A percentile compares a stretch with the other conserved stretches of the same genome.
Conservation (phyloP, 53 echinoderm and acorn worm genomes). For the Holothuria leucospilota region DNA sequence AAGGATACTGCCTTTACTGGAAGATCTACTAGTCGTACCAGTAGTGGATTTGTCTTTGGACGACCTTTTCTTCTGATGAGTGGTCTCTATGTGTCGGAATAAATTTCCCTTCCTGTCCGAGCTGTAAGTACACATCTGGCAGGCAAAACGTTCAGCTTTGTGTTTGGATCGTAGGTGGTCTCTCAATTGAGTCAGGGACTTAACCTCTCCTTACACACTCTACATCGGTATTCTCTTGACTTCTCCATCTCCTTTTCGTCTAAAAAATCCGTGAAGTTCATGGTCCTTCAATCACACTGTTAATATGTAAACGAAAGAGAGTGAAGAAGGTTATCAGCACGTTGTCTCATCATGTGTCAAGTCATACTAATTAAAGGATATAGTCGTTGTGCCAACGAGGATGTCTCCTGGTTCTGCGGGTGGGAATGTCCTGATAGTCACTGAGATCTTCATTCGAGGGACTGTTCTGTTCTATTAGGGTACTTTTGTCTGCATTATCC, state of each 20-base stretch:
- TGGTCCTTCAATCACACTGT: not conserved
- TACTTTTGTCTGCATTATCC: too few relatives aligned
- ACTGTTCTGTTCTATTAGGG: too few relatives aligned
- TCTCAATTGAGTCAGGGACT: not conserved
- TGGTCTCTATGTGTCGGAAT: not conserved
- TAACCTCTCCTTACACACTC: not conserved
- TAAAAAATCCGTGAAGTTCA: slow-evolving; percentile 14
- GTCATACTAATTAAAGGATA: not conserved
- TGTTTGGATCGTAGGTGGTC: slow-evolving; percentile 3
- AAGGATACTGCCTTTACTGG: too few relatives aligned
- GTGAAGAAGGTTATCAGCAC: too few relatives aligned
- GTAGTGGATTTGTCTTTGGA: too few relatives aligned
- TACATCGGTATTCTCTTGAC: slow-evolving; percentile 16
- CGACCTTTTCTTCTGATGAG: not conserved
- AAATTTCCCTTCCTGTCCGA: too few relatives aligned
- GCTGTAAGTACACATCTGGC: too few relatives aligned
- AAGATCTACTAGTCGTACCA: too few relatives aligned
- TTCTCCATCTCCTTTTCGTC: slow-evolving; percentile 8
- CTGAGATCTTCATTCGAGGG: too few relatives aligned
- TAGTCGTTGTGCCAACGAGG: slow-evolving; percentile 15
- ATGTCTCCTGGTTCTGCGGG: too few relatives aligned
- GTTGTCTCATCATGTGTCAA: too few relatives aligned
- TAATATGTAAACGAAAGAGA: not conserved
- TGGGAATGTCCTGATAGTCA: too few relatives aligned
- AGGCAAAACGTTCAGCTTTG: not conserved